These are phyloP conservation scores for Ooceraea biroi DNA, from an alignment of 1,140 invertebrate species.

Conservation along the genomic window DNA sequence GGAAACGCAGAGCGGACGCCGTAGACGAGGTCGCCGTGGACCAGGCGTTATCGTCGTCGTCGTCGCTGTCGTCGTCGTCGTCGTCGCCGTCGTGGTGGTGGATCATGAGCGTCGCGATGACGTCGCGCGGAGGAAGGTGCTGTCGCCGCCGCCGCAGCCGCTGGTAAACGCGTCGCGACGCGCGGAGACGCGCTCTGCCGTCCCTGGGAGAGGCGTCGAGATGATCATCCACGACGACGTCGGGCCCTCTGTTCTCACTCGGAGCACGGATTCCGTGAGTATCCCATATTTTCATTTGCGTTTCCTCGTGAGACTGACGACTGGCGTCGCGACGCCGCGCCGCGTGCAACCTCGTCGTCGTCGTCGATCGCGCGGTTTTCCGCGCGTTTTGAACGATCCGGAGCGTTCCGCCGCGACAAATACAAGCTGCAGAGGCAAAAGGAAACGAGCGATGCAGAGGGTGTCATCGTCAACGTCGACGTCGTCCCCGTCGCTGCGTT, in stretches of 20 bases:
- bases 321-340: not conserved
- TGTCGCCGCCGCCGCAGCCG: constrained; percentile 1
- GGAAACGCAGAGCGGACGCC: not conserved
- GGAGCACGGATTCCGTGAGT: constrained; percentile 77
- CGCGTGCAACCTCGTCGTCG: not conserved
- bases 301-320: not conserved
- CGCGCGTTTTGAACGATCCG: not conserved
- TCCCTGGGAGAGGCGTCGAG: constrained; percentile 65
- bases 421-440: not conserved
- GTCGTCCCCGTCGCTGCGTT: too few relatives aligned
- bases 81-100: constrained; percentile 16
- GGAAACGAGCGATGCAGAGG: not conserved
- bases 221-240: constrained; percentile 75
- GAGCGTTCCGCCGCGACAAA: not conserved
- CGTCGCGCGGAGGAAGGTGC: constrained; percentile 33
- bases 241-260: constrained; percentile 75
- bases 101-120: constrained; percentile 54
- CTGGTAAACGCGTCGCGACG: constrained; percentile 35
- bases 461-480: too few relatives aligned
- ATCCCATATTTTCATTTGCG: constrained; percentile 15
- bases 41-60: too few relatives aligned
- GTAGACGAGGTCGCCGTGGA: too few relatives aligned
- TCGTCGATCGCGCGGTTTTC: not conserved
- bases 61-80: not conserved
- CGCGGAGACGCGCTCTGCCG: constrained; percentile 44